Conservation (phyloP, 2,113 vertebrate genomes). For the Myotis brandtii region DNA sequence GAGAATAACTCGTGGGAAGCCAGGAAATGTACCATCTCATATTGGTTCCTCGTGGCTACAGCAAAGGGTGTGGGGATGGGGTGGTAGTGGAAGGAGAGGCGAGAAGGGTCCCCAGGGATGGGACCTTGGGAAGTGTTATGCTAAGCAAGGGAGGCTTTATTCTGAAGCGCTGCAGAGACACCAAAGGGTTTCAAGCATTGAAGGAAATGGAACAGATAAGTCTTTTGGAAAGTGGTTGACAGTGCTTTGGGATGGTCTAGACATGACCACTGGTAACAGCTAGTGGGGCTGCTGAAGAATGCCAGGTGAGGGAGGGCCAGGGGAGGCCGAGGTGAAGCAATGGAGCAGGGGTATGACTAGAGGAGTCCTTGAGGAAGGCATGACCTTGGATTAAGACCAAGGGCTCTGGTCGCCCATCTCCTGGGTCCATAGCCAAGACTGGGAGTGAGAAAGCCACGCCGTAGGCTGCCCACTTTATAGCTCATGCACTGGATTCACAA, state of each 20-base stretch:
- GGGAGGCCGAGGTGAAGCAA: neutral
- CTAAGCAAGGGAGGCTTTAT: neutral
- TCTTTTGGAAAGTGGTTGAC: neutral
- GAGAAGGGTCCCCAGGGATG: neutral
- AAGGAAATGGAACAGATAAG: neutral
- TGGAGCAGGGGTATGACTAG: neutral
- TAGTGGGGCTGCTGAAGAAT: neutral
- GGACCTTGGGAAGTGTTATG: neutral
- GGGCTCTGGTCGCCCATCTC: neutral
- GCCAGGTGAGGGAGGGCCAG: neutral
- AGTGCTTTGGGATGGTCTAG: neutral
- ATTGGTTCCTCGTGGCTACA: neutral
- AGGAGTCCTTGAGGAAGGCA: neutral
- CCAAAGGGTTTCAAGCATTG: neutral
- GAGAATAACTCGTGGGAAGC: neutral
- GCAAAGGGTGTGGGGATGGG: neutral
- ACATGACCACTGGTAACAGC: fast-evolving
- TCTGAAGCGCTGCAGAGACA: neutral
- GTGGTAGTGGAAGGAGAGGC: fast-evolving
- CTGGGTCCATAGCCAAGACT: neutral
- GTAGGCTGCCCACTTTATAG: fast-evolving
- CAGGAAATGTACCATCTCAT: neutral
- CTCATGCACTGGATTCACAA: fast-evolving
- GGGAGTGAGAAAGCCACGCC: neutral
- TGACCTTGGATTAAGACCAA: neutral